Percentiles rank a stretch among this genome's conserved stretches.
Conservation (phyloP, 2,797 vertebrate genomes). For the Labeo calbasu region DNA sequence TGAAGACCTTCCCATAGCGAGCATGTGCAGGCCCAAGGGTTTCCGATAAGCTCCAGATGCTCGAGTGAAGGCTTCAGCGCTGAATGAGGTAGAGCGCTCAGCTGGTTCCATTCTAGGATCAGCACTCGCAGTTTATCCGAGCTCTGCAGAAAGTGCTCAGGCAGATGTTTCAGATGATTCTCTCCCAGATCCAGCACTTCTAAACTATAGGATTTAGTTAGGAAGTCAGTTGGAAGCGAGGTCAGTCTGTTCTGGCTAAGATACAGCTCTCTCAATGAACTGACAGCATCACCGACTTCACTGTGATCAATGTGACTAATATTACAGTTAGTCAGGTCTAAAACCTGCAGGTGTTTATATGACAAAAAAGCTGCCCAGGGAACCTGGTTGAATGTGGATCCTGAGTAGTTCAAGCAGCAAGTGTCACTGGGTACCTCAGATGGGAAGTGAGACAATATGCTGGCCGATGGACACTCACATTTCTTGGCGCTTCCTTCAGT, state of each 20-base stretch:
- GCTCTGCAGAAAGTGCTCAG: constrained; percentile 78
- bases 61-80: constrained; percentile 76
- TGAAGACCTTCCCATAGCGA: constrained; percentile 74
- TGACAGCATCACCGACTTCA: constrained; percentile 24
- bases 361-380: constrained; percentile 77
- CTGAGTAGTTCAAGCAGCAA: constrained; percentile 87
- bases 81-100: constrained; percentile 74
- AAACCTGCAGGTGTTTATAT: constrained; percentile 69
- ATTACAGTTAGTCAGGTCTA: constrained; percentile 84
- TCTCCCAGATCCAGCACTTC: constrained; percentile 78
- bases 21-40: constrained; percentile 87
- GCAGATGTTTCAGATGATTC: constrained; percentile 80
- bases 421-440: constrained; percentile 61
- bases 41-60: constrained; percentile 79
- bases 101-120: constrained; percentile 77
- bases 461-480: constrained; percentile 79
- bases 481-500: constrained; percentile 48
- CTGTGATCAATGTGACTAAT: constrained; percentile 70
- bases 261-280: constrained; percentile 74
- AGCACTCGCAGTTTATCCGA: constrained; percentile 77
- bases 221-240: constrained; percentile 79
- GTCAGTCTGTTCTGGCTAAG: constrained; percentile 79
- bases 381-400: constrained; percentile 76
- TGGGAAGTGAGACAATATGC: constrained; percentile 72
- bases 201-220: constrained; percentile 75